Percentiles rank a stretch among this genome's conserved stretches.
These are phyloP conservation scores for Reinhardtius hippoglossoides DNA, from an alignment of 2,113 vertebrate genomes.

Conservation along the genomic window DNA sequence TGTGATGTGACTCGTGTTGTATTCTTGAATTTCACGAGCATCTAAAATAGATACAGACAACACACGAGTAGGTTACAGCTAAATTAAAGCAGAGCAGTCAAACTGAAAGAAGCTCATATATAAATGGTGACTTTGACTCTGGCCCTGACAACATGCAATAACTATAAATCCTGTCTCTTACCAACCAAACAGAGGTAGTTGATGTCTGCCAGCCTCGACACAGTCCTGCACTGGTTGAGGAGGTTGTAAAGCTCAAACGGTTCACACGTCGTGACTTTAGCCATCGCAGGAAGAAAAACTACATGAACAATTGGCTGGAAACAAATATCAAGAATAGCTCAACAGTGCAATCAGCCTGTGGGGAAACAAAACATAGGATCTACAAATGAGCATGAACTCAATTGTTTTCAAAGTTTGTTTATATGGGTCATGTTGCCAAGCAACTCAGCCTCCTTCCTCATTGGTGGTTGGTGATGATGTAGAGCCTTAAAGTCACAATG, in stretches of 20 bases:
- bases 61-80: neutral
- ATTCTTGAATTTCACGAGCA: constrained; percentile 84
- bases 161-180: constrained; percentile 66
- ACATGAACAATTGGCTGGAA: neutral
- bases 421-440: constrained; percentile 44
- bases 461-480: constrained; percentile 37
- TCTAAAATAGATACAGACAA: constrained; percentile 78
- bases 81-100: neutral
- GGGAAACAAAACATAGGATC: neutral
- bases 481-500: constrained; percentile 23
- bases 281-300: constrained; percentile 68
- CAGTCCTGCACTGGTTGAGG: constrained; percentile 81
- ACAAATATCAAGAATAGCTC: neutral
- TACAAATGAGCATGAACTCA: neutral
- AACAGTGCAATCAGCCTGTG: neutral
- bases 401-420: constrained; percentile 11
- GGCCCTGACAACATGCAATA: too few relatives aligned
- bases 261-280: constrained; percentile 80
- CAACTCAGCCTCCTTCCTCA: constrained; percentile 7
- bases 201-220: constrained; percentile 82
- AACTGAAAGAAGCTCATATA: neutral
- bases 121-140: neutral
- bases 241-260: constrained; percentile 87
- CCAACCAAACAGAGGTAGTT: constrained; percentile 88
- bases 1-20: constrained; percentile 85